phyloP scores from a whole-genome alignment of 2,888 invertebrate species.

The Chorisops tibialis region DNA sequence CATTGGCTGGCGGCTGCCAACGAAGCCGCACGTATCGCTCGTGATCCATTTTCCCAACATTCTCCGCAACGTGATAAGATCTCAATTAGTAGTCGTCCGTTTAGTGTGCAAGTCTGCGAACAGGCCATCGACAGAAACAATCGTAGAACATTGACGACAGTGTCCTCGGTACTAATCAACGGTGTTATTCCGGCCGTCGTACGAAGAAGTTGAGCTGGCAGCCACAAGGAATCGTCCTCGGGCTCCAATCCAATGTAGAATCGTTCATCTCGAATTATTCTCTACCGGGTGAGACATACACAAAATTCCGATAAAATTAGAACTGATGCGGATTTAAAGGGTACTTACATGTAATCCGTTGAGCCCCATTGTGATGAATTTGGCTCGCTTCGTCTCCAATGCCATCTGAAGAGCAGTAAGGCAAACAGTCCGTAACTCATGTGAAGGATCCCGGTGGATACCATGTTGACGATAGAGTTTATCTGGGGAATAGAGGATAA shows the following conservation, averaged over 20 bases:
- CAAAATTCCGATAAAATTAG: not conserved
- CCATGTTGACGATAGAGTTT: constrained; percentile 78
- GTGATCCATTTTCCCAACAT: constrained; percentile 73
- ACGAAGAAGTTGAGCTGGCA: constrained; percentile 85
- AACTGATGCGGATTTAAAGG: constrained; percentile 37
- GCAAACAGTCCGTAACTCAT: constrained; percentile 80
- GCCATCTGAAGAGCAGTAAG: constrained; percentile 81
- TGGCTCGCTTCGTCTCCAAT: constrained; percentile 81
- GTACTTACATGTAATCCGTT: constrained; percentile 89
- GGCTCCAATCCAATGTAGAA: constrained; percentile 88
- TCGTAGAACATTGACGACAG: constrained; percentile 69
- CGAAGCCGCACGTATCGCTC: constrained; percentile 81
- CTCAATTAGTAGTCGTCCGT: constrained; percentile 83
- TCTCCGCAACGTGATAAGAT: constrained; percentile 81
- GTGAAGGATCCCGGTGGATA: constrained; percentile 71
- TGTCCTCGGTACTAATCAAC: constrained; percentile 73
- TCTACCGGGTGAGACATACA: constrained; percentile 62
- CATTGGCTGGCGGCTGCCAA: constrained; percentile 89
- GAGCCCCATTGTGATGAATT: constrained; percentile 77
- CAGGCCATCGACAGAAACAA: constrained; percentile 85
- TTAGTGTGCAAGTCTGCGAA: constrained; percentile 83
- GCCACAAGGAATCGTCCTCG: constrained; percentile 88
- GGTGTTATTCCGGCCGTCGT: constrained; percentile 63
- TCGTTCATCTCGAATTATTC: constrained; percentile 85
- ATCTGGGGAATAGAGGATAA: constrained; percentile 55